A percentile compares a stretch with the other conserved stretches of the same genome.
Evolutionary conservation across 2,797 vertebrate species (phyloP).

Genomic region (Synaphobranchus kaupii): DNA sequence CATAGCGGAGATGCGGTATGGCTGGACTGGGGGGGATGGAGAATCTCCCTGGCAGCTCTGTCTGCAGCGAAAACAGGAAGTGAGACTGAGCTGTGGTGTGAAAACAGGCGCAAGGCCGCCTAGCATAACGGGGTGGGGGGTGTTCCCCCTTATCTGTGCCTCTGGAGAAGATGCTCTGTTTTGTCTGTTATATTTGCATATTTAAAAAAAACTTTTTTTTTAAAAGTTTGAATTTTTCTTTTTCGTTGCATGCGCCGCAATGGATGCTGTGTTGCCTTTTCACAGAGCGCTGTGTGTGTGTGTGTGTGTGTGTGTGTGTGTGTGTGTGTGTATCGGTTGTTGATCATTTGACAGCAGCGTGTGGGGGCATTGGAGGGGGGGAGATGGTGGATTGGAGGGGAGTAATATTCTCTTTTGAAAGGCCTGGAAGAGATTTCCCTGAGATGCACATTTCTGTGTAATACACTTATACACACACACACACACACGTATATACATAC

Average conservation of each 20-base stretch:
- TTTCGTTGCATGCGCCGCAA: background rate
- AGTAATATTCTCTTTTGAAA: background rate
- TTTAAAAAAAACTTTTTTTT: background rate
- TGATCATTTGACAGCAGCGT: background rate
- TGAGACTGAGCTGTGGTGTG: background rate
- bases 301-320: background rate
- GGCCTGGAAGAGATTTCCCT: background rate
- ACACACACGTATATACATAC: background rate
- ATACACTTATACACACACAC: background rate
- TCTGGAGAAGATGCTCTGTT: background rate
- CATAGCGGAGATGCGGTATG: background rate
- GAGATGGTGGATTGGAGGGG: background rate
- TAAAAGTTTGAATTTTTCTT: too few relatives aligned
- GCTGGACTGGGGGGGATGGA: background rate
- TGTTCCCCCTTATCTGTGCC: background rate
- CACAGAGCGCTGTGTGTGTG: background rate
- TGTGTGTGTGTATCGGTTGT: background rate
- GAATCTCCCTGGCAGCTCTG: background rate
- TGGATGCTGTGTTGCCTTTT: background rate
- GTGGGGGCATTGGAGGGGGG: background rate
- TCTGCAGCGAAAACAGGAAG: background rate
- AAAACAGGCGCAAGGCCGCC: background rate
- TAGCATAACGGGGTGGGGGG: background rate
- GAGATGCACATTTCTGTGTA: background rate
- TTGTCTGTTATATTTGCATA: background rate